Conservation (phyloP, 1,140 invertebrate genomes). For the Mercenaria mercenaria region DNA sequence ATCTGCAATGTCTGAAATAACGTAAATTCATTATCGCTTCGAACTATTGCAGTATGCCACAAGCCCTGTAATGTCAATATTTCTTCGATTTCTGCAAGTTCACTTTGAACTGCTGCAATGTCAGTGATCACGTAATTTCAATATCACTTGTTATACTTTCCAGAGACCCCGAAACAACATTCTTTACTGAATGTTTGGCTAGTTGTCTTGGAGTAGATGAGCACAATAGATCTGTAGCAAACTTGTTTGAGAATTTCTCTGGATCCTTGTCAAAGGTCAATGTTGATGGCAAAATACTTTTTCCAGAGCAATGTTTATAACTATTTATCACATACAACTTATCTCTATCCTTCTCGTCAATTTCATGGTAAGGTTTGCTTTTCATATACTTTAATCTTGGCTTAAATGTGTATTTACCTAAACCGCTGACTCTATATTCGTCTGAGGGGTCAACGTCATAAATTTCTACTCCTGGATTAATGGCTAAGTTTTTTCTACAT, state of each 20-base stretch:
- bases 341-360: slow-evolving; percentile 32
- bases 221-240: slow-evolving; percentile 42
- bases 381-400: slow-evolving; percentile 47
- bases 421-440: neutral
- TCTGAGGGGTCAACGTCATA: neutral
- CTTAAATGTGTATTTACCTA: slow-evolving; percentile 54
- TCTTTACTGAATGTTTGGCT: neutral
- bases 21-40: no score
- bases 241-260: slow-evolving; percentile 23
- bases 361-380: neutral
- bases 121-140: no score
- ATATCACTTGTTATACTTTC: no score
- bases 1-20: no score
- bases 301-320: slow-evolving; percentile 51
- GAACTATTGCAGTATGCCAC: no score
- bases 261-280: slow-evolving; percentile 53
- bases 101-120: no score
- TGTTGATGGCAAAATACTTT: slow-evolving; percentile 30
- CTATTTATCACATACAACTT: slow-evolving; percentile 47
- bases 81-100: no score
- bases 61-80: no score
- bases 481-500: slow-evolving; percentile 5
- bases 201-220: slow-evolving; percentile 36
- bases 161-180: no score
- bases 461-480: slow-evolving; percentile 26